Conservation (phyloP, 2,113 vertebrate genomes). For the Camelus dromedarius region DNA sequence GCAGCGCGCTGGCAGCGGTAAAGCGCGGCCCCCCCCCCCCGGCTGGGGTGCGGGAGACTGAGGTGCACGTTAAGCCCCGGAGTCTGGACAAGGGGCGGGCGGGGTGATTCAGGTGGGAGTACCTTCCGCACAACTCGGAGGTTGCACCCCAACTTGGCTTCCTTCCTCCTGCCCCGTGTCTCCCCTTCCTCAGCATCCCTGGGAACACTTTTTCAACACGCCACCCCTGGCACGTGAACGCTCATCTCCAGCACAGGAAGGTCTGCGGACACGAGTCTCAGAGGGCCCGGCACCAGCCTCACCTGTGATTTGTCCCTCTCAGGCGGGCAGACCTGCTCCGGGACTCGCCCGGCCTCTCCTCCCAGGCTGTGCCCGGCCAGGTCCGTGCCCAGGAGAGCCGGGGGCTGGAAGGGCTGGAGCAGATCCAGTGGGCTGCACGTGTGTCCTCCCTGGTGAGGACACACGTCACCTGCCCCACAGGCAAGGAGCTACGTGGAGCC, state of each 20-base stretch:
- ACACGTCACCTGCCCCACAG: not conserved
- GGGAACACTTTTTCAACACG: not conserved
- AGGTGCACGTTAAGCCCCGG: not conserved
- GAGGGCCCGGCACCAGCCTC: not conserved
- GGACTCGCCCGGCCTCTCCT: not conserved
- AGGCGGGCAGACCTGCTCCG: not conserved
- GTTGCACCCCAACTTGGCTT: not conserved
- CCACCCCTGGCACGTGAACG: not conserved
- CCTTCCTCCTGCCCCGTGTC: not conserved
- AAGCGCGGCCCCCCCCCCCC: not conserved
- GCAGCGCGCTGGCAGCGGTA: not conserved
- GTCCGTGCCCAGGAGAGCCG: not conserved
- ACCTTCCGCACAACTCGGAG: not conserved
- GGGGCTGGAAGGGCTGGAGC: not conserved
- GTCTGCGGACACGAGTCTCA: not conserved
- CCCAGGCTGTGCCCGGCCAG: not conserved
- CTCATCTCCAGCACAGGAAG: not conserved
- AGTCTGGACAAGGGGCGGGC: not conserved
- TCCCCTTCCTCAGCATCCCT: not conserved
- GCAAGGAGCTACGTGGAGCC: not conserved
- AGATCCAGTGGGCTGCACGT: not conserved
- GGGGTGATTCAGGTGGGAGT: not conserved
- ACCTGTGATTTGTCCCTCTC: not conserved
- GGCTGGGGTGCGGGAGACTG: not conserved
- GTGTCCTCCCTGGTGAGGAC: not conserved